These are phyloP conservation scores for Peromyscus maniculatus DNA, from an alignment of 2,113 vertebrate species.

Conservation along the genomic window DNA sequence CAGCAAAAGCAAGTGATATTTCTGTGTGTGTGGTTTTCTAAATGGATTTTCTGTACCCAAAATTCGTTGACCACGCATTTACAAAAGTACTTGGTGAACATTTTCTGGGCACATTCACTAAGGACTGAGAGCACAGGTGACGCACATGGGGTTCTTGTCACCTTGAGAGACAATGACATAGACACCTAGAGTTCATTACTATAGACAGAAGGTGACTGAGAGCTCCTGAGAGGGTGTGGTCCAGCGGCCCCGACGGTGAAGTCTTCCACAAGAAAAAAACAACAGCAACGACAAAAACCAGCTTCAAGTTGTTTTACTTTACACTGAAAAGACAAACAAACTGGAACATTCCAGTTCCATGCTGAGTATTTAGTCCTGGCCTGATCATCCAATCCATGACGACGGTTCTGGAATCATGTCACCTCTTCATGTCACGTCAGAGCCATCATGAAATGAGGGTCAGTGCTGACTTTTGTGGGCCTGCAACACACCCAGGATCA, in stretches of 20 bases:
- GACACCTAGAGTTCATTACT: fast-evolving
- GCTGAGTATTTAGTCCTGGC: not conserved
- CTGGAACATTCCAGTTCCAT: fast-evolving
- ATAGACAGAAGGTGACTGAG: fast-evolving
- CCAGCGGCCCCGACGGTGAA: fast-evolving
- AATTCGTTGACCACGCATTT: fast-evolving
- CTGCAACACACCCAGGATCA: fast-evolving
- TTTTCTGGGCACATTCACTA: fast-evolving
- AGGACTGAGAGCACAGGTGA: too few relatives aligned
- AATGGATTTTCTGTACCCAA: not conserved
- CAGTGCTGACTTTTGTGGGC: fast-evolving
- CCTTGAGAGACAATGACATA: not conserved
- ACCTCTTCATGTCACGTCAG: fast-evolving
- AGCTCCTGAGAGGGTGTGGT: fast-evolving
- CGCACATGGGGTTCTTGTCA: fast-evolving
- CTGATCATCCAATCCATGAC: fast-evolving
- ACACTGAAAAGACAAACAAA: too few relatives aligned
- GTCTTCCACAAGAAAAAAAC: not conserved
- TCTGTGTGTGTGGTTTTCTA: fast-evolving
- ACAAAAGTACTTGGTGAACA: not conserved
- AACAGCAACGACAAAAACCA: too few relatives aligned
- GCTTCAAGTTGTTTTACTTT: fast-evolving
- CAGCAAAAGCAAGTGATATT: fast-evolving
- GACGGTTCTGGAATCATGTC: not conserved
- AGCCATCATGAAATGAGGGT: fast-evolving